Evolutionary conservation across 64 coral and sea anemone genomes (phyloP), one percentile per base, ranked within the genome.

Genomic region (Montipora efflorescens): DNA sequence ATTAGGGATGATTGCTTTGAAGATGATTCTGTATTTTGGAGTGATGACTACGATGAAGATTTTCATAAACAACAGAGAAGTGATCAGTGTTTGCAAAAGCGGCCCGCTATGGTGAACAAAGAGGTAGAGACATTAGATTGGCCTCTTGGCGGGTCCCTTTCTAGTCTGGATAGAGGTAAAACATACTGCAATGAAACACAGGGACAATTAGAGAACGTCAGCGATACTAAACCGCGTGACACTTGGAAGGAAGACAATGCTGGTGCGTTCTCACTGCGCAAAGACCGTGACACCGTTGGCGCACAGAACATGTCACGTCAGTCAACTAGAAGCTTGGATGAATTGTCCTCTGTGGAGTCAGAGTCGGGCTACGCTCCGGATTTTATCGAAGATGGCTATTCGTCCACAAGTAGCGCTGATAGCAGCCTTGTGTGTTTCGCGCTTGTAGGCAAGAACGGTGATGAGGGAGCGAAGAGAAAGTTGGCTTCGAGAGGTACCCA

Each of bases 371-470:
- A 72, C 66, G 47, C 62, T 49, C 7, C 46, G 19, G 82, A 86
- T 70, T 15, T 70, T 47, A 50, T 71, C 16, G 82, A 86, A 67
- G 82, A 86, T 86, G 82, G 64, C 16, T 86, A 70, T 71, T 86
- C 82, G 16, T 86, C 82, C 8, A 86, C 82, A 70, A 86, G 82
- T 28, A 86, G 82, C 18, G 82, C 82, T 50, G 82, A 86, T 6
- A 86, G 82, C 66, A 86, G 45, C 10, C 72, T 86, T 50, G 82
- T 86, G 66, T 71, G 82, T 49, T 86, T 86, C 19, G 82, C 82
- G 4, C 82, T 86, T 70, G 66, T 71, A 49, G 66, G 82, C 5
- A 70, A 86, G 15, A 64, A 71, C 3, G 62, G 47, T n/a, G 47
- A 49, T 13, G 1, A 70, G 44, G 71, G 46, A 86, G 48, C n/a